Evolutionary conservation across 1,140 invertebrate species (phyloP).

Genomic region (Venturia canescens): DNA sequence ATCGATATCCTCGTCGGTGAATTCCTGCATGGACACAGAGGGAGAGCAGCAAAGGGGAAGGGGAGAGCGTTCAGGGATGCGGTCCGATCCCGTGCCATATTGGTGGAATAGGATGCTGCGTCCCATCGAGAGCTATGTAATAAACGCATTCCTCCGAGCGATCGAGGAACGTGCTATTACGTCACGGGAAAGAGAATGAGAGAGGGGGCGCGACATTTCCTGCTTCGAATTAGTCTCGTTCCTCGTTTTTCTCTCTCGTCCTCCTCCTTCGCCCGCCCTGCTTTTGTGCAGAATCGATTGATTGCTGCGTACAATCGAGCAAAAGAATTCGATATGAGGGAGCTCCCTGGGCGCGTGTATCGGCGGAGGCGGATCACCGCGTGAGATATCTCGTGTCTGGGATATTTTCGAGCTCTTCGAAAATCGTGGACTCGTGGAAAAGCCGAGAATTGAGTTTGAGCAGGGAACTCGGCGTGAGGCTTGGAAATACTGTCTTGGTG

Average conservation of each 20-base stretch:
- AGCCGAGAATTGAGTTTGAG: background rate
- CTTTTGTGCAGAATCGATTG: slow-evolving; percentile 3
- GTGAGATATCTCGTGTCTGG: slow-evolving; percentile 6
- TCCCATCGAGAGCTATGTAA: slow-evolving; percentile 57
- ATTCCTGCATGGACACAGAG: slow-evolving; percentile 40
- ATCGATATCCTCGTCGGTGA: slow-evolving; percentile 17
- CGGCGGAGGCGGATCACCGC: background rate
- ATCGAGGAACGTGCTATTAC: slow-evolving; percentile 46
- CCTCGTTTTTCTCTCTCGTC: background rate
- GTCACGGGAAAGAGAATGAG: slow-evolving; percentile 5
- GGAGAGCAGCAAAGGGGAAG: background rate
- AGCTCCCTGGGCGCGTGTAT: background rate
- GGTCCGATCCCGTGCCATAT: slow-evolving; percentile 14
- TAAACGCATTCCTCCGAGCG: slow-evolving; percentile 61
- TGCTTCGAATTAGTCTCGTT: slow-evolving; percentile 46
- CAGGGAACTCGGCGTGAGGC: background rate
- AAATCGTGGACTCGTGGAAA: background rate
- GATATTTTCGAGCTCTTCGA: background rate
- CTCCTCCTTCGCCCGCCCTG: background rate
- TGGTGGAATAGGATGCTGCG: slow-evolving; percentile 6
- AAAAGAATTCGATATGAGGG: slow-evolving; percentile 41
- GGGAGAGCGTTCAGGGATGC: background rate
- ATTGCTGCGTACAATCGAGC: background rate
- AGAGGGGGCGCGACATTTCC: slow-evolving; percentile 41
- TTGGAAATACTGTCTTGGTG: background rate